Evolutionary conservation across 2,113 vertebrate genomes (phyloP), one percentile per base, ranked within the genome.

Genomic region (Mola mola): DNA sequence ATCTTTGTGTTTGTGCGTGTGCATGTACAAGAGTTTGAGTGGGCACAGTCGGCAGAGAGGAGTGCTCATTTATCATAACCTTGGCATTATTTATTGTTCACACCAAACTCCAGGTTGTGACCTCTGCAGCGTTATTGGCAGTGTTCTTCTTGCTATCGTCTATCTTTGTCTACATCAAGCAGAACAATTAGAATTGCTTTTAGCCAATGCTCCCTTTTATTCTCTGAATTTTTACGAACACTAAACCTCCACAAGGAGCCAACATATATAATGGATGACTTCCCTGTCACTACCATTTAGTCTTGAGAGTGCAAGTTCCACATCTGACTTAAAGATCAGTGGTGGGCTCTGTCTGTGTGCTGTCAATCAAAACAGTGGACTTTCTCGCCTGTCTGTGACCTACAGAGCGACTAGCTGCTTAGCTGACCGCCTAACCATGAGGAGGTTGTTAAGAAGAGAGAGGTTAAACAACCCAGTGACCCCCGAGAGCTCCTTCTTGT

Each of bases 211-310:
- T 71, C 53, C 41, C 55, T 78, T 85, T 84, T 71, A 76, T 78
- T 66, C 73, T 52, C 42, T 71, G 51, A 69, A 71, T 44, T 70
- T n/a, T 60, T 70, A 70, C 76, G 75, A 73, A 70, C 28, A 70
- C 77, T 75, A 67, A 57, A 69, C 66, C 51, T 70, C 83, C 77
- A 21, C 72, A 55, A 81, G 84, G 84, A 81, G 46, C 9, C 34
- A 78, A 83, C 80, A 85, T 89, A 81, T 85, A 85, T 89, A 87
- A 88, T 87, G 49, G 81, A 84, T 87, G 79, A 56, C 58, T 79
- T 79, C 55, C 43, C 82, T 81, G 83, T 86, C 82, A 75, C 72
- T 78, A 66, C 64, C 75, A 26, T 87, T 87, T 84, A 87, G 83
- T 82, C 78, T 78, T 83, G 82, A 77, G 76, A 81, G 60, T 44